Base-by-base conservation (phyloP, 37 sponge, comb jelly and placozoan species). In the Cladorhizidae sp. region DNA sequence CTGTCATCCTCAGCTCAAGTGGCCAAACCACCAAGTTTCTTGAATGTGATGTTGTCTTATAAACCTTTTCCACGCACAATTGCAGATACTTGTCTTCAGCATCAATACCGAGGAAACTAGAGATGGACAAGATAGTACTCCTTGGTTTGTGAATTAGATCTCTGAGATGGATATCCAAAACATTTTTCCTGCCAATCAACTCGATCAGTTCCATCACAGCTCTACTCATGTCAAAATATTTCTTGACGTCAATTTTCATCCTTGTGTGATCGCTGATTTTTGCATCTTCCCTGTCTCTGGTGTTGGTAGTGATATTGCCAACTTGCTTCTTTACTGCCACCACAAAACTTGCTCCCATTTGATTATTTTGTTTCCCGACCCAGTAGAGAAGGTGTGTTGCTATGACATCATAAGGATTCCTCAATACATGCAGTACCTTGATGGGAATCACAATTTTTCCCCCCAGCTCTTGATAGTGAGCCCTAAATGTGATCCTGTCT, bases 21-120 rank as follows among this genome's bases (percentile, higher is more conserved):
- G 80, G 83, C 89, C 89, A 89, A 32, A 72, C 31, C 31, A 89
- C 80, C 41, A 72, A 35, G 33, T 73, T 42, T 50, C 89, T 73
- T 29, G 75, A 73, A 36, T 70, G 41, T n/a, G 80, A 79, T 39
- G 61, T 69, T 33, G 77, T 40, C 31, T 33, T 1, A 39, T 83
- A 89, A 43, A 59, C 50, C 43, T 0, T 36, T 18, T 83, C 38
- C 2, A 84, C 40, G 20, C 78, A 77, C 65, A 54, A 63, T 20
- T 79, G 73, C 26, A 89, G 39, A 59, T 83, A 83, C 18, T 72
- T 36, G 15, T 78, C 64, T 35, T 59, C 43, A 45, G 84, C 83
- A 1, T n/a, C 23, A 21, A 89, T 55, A 3, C 52, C 43, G 26
- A 89, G 40, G 12, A 14, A 1, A 1, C 45, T 21, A 73, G 84